Conservation (phyloP, 2,113 vertebrate genomes). For the Corythoichthys haematopterus region DNA sequence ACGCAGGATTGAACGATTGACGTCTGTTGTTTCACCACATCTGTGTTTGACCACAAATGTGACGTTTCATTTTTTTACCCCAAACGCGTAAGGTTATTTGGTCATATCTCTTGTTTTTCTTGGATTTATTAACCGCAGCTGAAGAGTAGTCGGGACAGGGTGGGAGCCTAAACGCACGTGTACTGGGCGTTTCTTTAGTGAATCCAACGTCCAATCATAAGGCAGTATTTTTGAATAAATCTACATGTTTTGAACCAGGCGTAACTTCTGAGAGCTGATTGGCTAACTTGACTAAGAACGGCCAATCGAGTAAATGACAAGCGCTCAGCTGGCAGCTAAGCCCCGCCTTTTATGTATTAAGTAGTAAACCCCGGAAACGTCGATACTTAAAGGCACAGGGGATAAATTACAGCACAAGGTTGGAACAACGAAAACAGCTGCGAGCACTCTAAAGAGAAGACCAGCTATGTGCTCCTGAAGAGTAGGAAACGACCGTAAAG, state of each 20-base stretch:
- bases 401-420: conserved; percentile 55
- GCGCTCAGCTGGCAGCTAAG: conserved; percentile 63
- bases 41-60: not conserved
- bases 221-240: conserved; percentile 40
- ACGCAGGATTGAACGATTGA: not conserved
- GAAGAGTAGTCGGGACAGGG: conserved; percentile 28
- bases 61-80: not conserved
- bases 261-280: conserved; percentile 21
- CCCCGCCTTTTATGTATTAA: conserved; percentile 47
- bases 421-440: conserved; percentile 64
- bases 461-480: conserved; percentile 36
- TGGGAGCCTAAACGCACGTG: conserved; percentile 70
- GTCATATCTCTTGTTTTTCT: not conserved
- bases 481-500: conserved; percentile 28
- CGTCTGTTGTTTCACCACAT: accelerated
- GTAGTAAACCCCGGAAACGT: conserved; percentile 69
- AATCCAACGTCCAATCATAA: conserved; percentile 46
- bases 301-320: conserved; percentile 70
- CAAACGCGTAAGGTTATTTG: not conserved
- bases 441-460: conserved; percentile 52
- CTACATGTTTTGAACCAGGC: conserved; percentile 30
- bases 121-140: not conserved
- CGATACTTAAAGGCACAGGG: conserved; percentile 69
- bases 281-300: conserved; percentile 1
- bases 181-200: conserved; percentile 59